phyloP scores from a whole-genome alignment of 2,113 vertebrate species.

The Scopus umbretta region DNA sequence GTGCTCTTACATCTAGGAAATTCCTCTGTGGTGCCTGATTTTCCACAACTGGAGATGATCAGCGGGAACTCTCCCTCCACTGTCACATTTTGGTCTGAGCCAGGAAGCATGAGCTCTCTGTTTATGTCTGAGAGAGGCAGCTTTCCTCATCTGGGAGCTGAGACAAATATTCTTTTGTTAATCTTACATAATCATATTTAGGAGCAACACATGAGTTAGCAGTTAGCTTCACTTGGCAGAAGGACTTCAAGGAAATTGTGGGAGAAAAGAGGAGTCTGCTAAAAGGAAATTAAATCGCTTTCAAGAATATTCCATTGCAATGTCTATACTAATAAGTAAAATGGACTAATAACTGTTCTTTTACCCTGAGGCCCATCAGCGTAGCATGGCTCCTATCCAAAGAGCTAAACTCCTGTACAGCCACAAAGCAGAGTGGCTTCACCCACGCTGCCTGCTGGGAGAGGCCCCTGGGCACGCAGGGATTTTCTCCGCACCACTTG shows the following conservation, averaged over 20 bases:
- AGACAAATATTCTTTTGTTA: constrained; percentile 6
- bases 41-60: neutral
- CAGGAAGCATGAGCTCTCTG: neutral
- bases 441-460: neutral
- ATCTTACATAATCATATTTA: neutral
- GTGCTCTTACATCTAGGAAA: neutral
- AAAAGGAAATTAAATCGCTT: constrained; percentile 24
- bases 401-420: neutral
- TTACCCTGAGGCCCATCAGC: neutral
- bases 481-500: neutral
- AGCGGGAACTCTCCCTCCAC: neutral
- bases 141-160: neutral
- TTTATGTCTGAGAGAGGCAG: neutral
- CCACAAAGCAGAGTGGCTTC: neutral
- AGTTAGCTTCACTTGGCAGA: constrained; percentile 14
- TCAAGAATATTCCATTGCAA: constrained; percentile 28
- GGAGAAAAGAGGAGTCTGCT: neutral
- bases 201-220: constrained; percentile 4
- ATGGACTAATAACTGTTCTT: neutral
- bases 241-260: constrained; percentile 9
- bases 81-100: neutral
- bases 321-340: constrained; percentile 26
- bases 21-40: neutral
- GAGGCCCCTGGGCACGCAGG: neutral
- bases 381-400: neutral